Percentiles rank a stretch among this genome's conserved stretches.
Evolutionary conservation across 2,797 vertebrate genomes (phyloP).

Genomic region (Acipenser oxyrinchus): DNA sequence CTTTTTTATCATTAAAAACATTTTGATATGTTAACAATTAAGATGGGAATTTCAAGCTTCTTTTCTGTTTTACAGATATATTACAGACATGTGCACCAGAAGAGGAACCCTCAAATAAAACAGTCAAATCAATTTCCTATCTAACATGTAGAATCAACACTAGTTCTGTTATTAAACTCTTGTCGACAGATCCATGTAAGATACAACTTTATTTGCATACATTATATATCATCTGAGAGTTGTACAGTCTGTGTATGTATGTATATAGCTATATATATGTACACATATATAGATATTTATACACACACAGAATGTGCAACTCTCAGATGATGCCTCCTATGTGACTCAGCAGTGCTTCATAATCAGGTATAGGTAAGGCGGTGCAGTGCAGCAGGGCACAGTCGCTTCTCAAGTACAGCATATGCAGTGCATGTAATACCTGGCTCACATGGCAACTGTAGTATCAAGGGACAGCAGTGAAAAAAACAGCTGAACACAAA

Average conservation of each 20-base stretch:
- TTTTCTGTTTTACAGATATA: conserved; percentile 56
- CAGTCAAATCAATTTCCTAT: conserved; percentile 54
- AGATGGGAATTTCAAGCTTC: conserved; percentile 49
- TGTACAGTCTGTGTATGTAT: too few relatives aligned
- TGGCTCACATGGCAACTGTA: conserved; percentile 52
- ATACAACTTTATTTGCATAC: conserved; percentile 31
- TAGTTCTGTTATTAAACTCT: conserved; percentile 43
- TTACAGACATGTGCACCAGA: conserved; percentile 49
- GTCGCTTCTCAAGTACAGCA: conserved; percentile 47
- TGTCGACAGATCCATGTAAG: conserved; percentile 41
- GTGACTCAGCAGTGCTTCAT: conserved; percentile 33
- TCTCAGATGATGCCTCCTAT: conserved; percentile 32
- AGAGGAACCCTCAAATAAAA: conserved; percentile 52
- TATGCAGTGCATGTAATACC: conserved; percentile 48
- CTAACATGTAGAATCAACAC: conserved; percentile 42
- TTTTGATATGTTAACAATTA: conserved; percentile 62
- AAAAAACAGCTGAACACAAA: background rate
- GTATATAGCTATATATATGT: background rate
- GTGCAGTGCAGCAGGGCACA: conserved; percentile 43
- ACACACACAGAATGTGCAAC: conserved; percentile 1
- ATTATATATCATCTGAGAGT: too few relatives aligned
- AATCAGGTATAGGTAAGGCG: conserved; percentile 45
- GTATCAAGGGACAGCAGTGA: too few relatives aligned
- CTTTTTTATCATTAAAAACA: conserved; percentile 54
- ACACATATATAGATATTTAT: conserved; percentile 21